Base-by-base conservation (phyloP, 1,140 invertebrate species). In the Hylyphantes graminicola region DNA sequence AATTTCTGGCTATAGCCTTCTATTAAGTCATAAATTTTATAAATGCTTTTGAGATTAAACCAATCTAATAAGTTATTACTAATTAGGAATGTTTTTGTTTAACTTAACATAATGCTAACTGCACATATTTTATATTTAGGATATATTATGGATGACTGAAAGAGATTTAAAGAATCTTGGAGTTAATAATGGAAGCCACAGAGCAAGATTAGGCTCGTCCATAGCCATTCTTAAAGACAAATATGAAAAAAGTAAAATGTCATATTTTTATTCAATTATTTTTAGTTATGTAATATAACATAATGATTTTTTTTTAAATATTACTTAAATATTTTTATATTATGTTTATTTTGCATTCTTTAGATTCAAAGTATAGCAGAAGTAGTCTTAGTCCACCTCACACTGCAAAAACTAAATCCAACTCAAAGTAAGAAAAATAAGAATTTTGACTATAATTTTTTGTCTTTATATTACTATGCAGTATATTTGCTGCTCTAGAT, bases 151-250 rank as follows among this genome's bases (percentile, higher is more conserved):
- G 55, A 89, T 93, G 17, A 90, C 90, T 9, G 93, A 94, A 87
- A 89, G 89, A 4, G 92, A 93, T 81, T 89, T 94, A 4, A 92
- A 91, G 87, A 89, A 91, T 48, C 87, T 93, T 55, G 93, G 93
- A 0, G 89, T 94, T 12, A 92, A 91, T 67, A 93, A 92, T 87
- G 90, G 91, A 0, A 91, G 91, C 12, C 93, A 94, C 88, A 88
- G 93, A 57, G 92, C 93, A 8, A 90, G 91, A 85, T 92, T 94
- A 65, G 90, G 93, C 13, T 92, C 92, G 59, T 94, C 93, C 88
- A 88, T 94, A n/a, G 89, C 92, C 3, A 90, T 91, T 7, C 89
- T 94, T 1, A 90, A 91, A 64, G 91, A 91, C 8, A 93, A 93
- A 89, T 92, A 92, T 87, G 88, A 91, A 74, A 89, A 87, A 85